phyloP scores from a whole-genome alignment of 2,113 vertebrate genomes.

The Solenodon paradoxus region DNA sequence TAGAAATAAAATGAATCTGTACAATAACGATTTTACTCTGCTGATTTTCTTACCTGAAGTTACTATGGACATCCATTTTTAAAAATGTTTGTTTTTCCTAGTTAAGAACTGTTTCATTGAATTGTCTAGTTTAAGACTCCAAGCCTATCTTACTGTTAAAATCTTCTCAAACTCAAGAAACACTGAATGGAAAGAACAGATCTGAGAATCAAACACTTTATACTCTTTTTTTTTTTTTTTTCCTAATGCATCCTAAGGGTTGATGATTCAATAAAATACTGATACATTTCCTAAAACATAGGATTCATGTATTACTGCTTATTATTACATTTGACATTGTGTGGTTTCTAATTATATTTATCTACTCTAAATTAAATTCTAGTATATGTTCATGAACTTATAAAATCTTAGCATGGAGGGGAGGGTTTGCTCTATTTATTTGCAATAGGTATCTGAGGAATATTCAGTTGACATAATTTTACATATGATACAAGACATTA shows the following conservation, averaged over 20 bases:
- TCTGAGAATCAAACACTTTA: neutral
- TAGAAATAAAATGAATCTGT: neutral
- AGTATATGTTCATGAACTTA: neutral
- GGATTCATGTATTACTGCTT: neutral
- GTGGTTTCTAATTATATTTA: neutral
- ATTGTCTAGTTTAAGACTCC: neutral
- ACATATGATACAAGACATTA: neutral
- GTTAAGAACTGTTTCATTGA: neutral
- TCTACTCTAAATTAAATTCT: neutral
- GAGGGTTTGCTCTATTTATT: neutral
- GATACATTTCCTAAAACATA: neutral
- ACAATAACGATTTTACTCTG: neutral
- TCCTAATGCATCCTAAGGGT: neutral
- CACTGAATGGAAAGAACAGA: neutral
- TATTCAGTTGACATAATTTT: neutral
- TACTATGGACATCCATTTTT: neutral
- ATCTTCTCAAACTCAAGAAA: neutral
- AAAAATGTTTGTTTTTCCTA: neutral
- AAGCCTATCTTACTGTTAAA: neutral
- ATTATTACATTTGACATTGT: neutral
- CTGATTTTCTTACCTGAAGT: neutral
- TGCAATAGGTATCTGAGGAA: neutral
- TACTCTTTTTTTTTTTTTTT: too few relatives aligned
- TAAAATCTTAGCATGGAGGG: neutral
- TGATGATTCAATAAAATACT: neutral